phyloP scores from a whole-genome alignment of 2,797 vertebrate genomes.

The Gymnothorax javanicus region DNA sequence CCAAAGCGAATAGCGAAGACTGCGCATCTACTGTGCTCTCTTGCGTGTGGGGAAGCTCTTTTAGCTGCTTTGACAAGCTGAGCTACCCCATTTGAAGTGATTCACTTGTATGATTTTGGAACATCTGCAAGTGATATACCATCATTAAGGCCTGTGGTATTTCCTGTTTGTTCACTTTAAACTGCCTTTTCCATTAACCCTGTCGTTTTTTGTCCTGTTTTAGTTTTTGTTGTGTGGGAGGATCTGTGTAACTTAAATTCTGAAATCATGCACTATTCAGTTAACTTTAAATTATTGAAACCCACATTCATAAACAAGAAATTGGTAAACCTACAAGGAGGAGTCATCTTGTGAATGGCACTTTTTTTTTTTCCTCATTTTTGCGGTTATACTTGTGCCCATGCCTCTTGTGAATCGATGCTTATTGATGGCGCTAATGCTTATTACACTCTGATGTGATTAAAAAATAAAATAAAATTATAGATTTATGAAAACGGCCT shows the following conservation, averaged over 20 bases:
- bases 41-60: background rate
- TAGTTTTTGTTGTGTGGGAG: constrained; percentile 20
- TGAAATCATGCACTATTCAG: constrained; percentile 32
- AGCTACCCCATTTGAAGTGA: constrained; percentile 22
- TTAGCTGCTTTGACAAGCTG: constrained; percentile 23
- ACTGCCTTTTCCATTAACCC: constrained; percentile 40
- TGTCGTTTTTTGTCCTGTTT: constrained; percentile 22
- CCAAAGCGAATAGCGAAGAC: constrained; percentile 24
- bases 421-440: constrained; percentile 57
- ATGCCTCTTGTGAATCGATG: constrained; percentile 58
- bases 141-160: constrained; percentile 45
- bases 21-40: constrained; percentile 14
- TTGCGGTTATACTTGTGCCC: constrained; percentile 51
- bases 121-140: constrained; percentile 56
- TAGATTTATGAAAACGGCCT: constrained; percentile 53
- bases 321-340: constrained; percentile 23
- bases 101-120: constrained; percentile 30
- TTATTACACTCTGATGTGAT: constrained; percentile 60
- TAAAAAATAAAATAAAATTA: constrained; percentile 55
- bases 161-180: constrained; percentile 54
- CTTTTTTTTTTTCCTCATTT: constrained; percentile 24
- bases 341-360: constrained; percentile 30
- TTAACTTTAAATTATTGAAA: constrained; percentile 15
- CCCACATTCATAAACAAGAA: background rate
- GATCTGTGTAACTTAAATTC: constrained; percentile 33